Percentiles rank a stretch among this genome's conserved stretches.
phyloP scores from a whole-genome alignment of 2,113 vertebrate species.

The Xyliphius kryptos region DNA sequence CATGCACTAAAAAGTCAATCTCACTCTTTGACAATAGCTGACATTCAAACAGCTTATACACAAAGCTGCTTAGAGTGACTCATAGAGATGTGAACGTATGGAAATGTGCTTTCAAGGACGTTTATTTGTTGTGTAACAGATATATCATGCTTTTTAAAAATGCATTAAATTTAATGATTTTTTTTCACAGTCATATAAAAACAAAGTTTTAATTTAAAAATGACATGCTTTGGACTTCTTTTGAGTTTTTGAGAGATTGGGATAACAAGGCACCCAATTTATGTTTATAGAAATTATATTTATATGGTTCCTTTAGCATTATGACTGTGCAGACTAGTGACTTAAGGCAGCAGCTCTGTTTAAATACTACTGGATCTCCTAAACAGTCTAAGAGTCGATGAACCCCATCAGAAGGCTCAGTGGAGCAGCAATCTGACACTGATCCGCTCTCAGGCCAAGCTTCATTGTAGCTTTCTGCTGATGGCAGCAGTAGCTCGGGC shows the following conservation, averaged over 20 bases:
- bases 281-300: no score
- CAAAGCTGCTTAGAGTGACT: slow-evolving; percentile 55
- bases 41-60: slow-evolving; percentile 54
- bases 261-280: no score
- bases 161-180: no score
- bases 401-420: slow-evolving; percentile 46
- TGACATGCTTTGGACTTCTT: no score
- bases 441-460: slow-evolving; percentile 58
- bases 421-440: slow-evolving; percentile 65
- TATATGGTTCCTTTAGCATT: not conserved
- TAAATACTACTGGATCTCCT: slow-evolving; percentile 51
- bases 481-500: slow-evolving; percentile 55
- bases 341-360: slow-evolving; percentile 39
- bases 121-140: not conserved
- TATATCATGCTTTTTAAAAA: no score
- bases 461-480: slow-evolving; percentile 57
- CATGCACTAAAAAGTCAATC: slow-evolving; percentile 50
- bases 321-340: slow-evolving; percentile 36
- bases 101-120: slow-evolving; percentile 45
- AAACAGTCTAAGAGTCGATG: slow-evolving; percentile 49
- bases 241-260: no score
- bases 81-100: slow-evolving; percentile 47
- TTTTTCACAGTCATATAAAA: no score
- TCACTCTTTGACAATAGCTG: slow-evolving; percentile 58
- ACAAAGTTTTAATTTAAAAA: no score